Conservation (phyloP, 2,113 vertebrate genomes). For the Melanocharis versteri region DNA sequence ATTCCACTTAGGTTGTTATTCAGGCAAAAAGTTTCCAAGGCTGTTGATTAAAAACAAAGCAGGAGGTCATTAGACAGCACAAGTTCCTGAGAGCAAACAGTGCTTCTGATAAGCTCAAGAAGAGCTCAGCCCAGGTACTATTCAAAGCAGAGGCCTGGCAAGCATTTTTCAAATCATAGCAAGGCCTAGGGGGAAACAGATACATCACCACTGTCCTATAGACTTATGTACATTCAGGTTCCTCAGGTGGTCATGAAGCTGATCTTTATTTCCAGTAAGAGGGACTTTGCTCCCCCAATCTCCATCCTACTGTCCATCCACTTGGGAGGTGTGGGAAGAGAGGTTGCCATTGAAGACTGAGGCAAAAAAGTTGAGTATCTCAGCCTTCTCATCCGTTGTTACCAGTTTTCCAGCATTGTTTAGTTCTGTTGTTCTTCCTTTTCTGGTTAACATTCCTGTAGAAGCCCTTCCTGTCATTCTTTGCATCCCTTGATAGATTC, state of each 20-base stretch:
- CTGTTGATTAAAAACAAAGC: not conserved
- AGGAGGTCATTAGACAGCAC: not conserved
- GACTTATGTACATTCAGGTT: not conserved
- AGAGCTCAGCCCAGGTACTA: not conserved
- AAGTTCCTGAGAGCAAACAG: not conserved
- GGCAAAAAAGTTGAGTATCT: not conserved
- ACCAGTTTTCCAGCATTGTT: not conserved
- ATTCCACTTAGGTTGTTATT: not conserved
- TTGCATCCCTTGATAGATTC: not conserved
- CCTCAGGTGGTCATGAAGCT: not conserved
- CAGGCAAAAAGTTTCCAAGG: not conserved
- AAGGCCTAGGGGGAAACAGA: not conserved
- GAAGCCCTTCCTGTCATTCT: not conserved
- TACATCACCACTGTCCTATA: not conserved
- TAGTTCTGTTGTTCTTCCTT: not conserved
- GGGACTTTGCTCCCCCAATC: not conserved
- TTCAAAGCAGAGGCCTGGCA: not conserved
- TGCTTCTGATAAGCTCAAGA: not conserved
- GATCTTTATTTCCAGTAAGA: not conserved
- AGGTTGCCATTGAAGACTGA: not conserved
- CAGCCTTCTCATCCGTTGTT: no score
- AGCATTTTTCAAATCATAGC: not conserved
- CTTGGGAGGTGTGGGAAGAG: not conserved
- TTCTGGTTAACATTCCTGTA: not conserved
- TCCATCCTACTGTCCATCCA: not conserved